phyloP scores from a whole-genome alignment of 2,888 invertebrate genomes.

The Choristoneura rosaceana region DNA sequence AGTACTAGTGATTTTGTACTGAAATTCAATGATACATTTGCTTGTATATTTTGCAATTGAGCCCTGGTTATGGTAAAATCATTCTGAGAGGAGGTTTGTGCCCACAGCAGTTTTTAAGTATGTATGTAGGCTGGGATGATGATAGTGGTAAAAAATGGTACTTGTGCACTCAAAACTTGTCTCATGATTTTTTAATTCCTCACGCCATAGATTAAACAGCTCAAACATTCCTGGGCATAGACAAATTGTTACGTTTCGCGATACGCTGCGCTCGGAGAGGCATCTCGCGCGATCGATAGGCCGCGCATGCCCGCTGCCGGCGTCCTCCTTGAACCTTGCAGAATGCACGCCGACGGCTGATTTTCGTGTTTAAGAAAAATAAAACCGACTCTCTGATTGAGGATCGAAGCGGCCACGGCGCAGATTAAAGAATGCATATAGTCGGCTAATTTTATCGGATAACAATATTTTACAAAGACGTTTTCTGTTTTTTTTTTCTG shows the following conservation, averaged over 20 bases:
- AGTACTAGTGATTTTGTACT: too few species aligned
- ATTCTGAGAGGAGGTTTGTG: too few species aligned
- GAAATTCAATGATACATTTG: too few species aligned
- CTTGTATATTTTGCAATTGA: too few species aligned
- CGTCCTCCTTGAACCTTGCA: slow-evolving; percentile 47
- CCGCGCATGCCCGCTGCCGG: slow-evolving; percentile 67
- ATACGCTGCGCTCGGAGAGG: slow-evolving; percentile 34
- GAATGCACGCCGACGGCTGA: slow-evolving; percentile 31
- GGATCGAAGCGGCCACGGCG: neutral
- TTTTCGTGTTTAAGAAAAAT: slow-evolving; percentile 10
- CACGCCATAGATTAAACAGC: slow-evolving; percentile 7
- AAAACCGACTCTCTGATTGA: neutral
- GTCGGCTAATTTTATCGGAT: too few species aligned
- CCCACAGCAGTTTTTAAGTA: too few species aligned
- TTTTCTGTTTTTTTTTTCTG: too few species aligned
- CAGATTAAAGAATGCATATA: neutral
- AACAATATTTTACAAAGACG: too few species aligned
- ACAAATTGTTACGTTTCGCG: slow-evolving; percentile 39
- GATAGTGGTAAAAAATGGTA: neutral
- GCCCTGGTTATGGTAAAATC: too few species aligned
- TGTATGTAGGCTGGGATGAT: too few species aligned
- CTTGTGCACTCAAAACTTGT: too few species aligned
- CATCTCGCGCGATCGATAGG: slow-evolving; percentile 72
- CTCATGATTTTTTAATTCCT: neutral
- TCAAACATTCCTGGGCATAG: slow-evolving; percentile 32